Base-by-base conservation (phyloP, 2,113 vertebrate genomes). In the Cervus canadensis region DNA sequence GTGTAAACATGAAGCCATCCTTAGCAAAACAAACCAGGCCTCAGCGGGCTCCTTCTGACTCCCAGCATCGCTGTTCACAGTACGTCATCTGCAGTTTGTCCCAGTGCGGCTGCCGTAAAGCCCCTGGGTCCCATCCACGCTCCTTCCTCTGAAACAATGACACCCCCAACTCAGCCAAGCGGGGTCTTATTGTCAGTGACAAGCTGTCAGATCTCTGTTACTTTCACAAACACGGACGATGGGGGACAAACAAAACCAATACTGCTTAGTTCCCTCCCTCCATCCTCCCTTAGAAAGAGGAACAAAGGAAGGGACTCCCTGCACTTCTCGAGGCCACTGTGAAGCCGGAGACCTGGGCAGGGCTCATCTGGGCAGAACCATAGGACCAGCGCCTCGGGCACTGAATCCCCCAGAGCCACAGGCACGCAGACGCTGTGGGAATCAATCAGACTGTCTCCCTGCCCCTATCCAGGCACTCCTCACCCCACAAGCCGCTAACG, bases 381-480 rank as follows among this genome's bases (percentile, higher is more conserved):
- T 12, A 7, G 21, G 21, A 2, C 7, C 7, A 25, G 45, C 0
- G 25, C n/a, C 45, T 6, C 1, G 6, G 5, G 7, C 4, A 0
- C 28, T 19, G 3, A 50, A 3, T 3, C 4, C 7, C 7, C 26
- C 43, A 17, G 43, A 5, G 15, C 26, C 0, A 26, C 4, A 1
- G 28, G 78, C 16, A 5, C 0, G 78, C 45, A 10, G 78, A 12
- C 1, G 2, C 28, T 0, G 9, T 1, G 26, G 30, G 2, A 26
- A 40, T 16, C 10, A 0, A 83, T 33, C 40, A 11, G 3, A 30
- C 16, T 2, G 40, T 5, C 17, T 40, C 40, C 33, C 30, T 59
- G 33, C 52, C 26, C n/a, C 13, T 21, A 0, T 11, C 36, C 6
- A 56, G 21, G 5, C 15, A 6, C 45, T 40, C 54, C 33, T 23